Percentiles rank a stretch among this genome's conserved stretches.
Conservation (phyloP, 2,113 vertebrate genomes). For the Tachysurus vachellii region DNA sequence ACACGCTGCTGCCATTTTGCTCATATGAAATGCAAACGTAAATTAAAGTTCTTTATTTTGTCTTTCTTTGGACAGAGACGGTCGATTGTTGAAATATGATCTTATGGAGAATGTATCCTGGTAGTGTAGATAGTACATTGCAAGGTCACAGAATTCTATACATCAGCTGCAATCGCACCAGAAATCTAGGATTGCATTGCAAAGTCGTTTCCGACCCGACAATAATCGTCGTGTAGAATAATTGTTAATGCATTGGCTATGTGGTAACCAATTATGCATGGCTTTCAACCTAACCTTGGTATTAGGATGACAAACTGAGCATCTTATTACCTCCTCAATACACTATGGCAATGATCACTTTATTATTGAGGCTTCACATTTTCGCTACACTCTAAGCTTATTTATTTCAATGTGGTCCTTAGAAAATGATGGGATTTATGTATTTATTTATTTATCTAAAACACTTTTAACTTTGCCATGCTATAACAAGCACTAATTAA, state of each 20-base stretch:
- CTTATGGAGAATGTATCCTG: slow-evolving; percentile 53
- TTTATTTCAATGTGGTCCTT: neutral
- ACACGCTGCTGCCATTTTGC: neutral
- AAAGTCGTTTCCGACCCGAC: slow-evolving; percentile 1
- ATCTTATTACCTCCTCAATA: slow-evolving; percentile 6
- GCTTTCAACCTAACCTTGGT: slow-evolving; percentile 8
- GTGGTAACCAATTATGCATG: neutral
- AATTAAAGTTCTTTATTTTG: neutral
- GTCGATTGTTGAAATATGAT: slow-evolving; percentile 24
- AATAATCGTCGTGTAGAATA: neutral
- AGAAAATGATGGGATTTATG: neutral
- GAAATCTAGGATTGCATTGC: slow-evolving; percentile 20
- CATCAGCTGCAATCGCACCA: slow-evolving; percentile 27
- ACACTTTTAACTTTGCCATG: neutral
- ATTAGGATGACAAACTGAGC: neutral
- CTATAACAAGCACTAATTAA: neutral
- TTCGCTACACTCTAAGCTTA: neutral
- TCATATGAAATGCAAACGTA: too few relatives aligned
- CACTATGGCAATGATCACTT: neutral
- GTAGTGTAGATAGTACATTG: slow-evolving; percentile 53
- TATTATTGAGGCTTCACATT: neutral
- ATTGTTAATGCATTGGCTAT: slow-evolving; percentile 16
- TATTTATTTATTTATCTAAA: neutral
- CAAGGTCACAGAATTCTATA: slow-evolving; percentile 69
- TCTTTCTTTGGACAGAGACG: neutral